Conservation (phyloP, 2,113 vertebrate species). For the Chaetura pelagica region DNA sequence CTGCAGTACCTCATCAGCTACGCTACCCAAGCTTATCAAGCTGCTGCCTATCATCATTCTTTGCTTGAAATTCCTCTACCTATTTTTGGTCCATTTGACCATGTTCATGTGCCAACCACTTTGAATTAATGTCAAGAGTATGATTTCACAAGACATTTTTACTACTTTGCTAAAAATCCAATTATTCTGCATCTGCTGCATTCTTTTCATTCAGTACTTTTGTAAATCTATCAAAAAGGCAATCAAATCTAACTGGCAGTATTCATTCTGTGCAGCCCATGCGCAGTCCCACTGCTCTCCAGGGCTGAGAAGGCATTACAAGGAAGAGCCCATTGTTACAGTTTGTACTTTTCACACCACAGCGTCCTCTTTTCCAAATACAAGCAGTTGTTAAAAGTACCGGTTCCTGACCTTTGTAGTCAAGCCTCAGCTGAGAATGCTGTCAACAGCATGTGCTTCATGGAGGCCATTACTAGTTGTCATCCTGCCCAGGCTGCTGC, state of each 20-base stretch:
- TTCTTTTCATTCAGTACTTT: slow-evolving; percentile 53
- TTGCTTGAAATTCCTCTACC: slow-evolving; percentile 38
- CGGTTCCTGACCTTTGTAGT: neutral
- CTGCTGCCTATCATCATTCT: neutral
- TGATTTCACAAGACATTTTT: slow-evolving; percentile 44
- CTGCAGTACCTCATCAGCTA: neutral
- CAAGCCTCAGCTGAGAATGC: neutral
- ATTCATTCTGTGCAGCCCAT: neutral
- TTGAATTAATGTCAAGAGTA: slow-evolving; percentile 56
- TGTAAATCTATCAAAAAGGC: slow-evolving; percentile 53
- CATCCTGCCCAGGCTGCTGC: neutral
- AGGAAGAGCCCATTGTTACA: neutral
- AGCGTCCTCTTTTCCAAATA: neutral
- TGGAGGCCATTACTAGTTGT: neutral
- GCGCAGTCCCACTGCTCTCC: neutral
- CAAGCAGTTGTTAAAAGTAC: neutral
- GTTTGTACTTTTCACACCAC: neutral
- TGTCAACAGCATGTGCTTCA: neutral
- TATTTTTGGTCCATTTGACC: slow-evolving; percentile 2
- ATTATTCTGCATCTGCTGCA: slow-evolving; percentile 59
- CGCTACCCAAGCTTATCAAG: neutral
- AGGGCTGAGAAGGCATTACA: neutral
- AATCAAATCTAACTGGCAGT: slow-evolving; percentile 63
- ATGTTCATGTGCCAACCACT: neutral
- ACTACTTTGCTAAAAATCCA: slow-evolving; percentile 52